A percentile compares a stretch with the other conserved stretches of the same genome.
These are phyloP conservation scores for Semaprochilodus insignis DNA, from an alignment of 2,797 vertebrate species.

Conservation along the genomic window DNA sequence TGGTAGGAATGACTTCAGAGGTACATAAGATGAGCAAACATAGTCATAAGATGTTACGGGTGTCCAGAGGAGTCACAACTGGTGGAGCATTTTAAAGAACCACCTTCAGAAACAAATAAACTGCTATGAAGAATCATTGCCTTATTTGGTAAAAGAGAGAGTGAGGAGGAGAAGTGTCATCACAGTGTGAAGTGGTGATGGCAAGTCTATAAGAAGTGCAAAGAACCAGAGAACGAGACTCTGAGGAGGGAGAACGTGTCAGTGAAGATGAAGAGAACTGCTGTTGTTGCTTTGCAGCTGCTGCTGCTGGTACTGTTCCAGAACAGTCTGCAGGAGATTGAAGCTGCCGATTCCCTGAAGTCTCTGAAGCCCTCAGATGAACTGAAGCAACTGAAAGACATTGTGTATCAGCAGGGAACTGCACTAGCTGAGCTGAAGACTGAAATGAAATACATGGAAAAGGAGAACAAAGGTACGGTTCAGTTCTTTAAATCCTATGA, in stretches of 20 bases:
- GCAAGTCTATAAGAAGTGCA: not conserved
- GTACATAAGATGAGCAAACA: too few species aligned
- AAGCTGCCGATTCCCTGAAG: not conserved
- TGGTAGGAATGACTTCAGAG: too few species aligned
- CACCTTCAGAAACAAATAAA: too few species aligned
- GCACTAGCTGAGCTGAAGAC: not conserved
- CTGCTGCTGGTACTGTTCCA: not conserved
- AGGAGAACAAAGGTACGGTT: not conserved
- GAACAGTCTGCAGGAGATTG: not conserved
- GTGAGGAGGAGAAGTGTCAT: not conserved
- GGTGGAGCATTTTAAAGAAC: too few species aligned
- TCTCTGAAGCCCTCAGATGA: not conserved
- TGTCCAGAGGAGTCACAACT: too few species aligned
- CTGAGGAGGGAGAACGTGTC: not conserved
- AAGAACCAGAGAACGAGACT: not conserved
- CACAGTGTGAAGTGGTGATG: not conserved
- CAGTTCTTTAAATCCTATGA: not conserved
- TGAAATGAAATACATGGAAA: not conserved
- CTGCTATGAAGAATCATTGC: too few species aligned
- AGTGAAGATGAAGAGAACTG: slow-evolving; percentile 1
- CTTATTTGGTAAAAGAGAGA: too few species aligned
- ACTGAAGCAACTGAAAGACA: slow-evolving; percentile 2
- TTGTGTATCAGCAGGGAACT: slow-evolving; percentile 4
- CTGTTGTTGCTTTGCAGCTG: not conserved
- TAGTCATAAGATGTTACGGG: too few species aligned